These are phyloP conservation scores for Semaprochilodus insignis DNA, from an alignment of 2,797 vertebrate species.

Conservation along the genomic window DNA sequence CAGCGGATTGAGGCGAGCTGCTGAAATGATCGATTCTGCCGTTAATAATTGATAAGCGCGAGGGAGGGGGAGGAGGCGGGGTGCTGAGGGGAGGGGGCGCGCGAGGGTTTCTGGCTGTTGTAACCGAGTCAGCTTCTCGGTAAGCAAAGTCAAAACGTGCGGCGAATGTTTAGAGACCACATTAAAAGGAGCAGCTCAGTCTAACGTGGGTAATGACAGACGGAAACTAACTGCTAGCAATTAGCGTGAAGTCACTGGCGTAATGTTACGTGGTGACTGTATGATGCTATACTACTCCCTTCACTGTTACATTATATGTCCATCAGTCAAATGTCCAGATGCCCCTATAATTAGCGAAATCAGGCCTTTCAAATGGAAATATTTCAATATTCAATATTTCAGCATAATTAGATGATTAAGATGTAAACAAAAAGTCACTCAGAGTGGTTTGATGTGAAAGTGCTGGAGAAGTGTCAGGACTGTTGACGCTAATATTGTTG, in stretches of 20 bases:
- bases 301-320: background rate
- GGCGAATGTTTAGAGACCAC: constrained; percentile 69
- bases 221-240: too few relatives aligned
- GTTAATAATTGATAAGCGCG: constrained; percentile 87
- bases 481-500: too few relatives aligned
- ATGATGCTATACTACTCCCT: background rate
- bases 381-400: background rate
- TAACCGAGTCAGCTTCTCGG: constrained; percentile 75
- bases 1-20: constrained; percentile 80
- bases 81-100: constrained; percentile 16
- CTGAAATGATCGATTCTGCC: constrained; percentile 82
- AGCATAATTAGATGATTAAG: too few relatives aligned
- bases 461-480: too few relatives aligned
- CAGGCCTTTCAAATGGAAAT: background rate
- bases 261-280: background rate
- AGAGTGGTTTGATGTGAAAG: too few relatives aligned
- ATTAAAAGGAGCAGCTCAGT: constrained; percentile 3
- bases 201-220: background rate
- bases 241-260: background rate
- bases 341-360: background rate
- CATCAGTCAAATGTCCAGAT: background rate
- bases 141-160: constrained; percentile 80
- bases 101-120: constrained; percentile 63
- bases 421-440: too few relatives aligned
- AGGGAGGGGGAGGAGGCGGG: constrained; percentile 29